Evolutionary conservation across 2,888 invertebrate genomes (phyloP), one percentile per base, ranked within the genome.

Genomic region (Furcula furcula): DNA sequence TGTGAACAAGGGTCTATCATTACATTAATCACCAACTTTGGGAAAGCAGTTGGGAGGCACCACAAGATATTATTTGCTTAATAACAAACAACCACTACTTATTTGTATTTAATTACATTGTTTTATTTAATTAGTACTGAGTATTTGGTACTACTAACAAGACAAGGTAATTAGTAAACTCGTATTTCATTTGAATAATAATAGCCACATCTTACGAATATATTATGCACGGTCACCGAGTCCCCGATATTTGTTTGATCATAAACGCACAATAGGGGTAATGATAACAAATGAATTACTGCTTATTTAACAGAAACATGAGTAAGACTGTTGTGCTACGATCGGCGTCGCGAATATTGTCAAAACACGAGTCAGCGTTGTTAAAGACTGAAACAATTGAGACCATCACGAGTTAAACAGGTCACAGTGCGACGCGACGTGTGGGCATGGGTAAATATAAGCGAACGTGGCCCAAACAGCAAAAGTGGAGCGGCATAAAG

Each of bases 321-420:
- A 43, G 49, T 48, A 49, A 45, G 54, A 37, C 21, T 29, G 13
- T 36, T 32, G 40, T 43, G 42, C 31, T 45, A 48, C 54, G 40
- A 35, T 40, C 46, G n/a, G n/a, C n/a, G 36, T 53, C 29, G 57
- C 53, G 46, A 67, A 65, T 79, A 79, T 79, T 80, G 68, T 69
- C 72, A 77, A 76, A 80, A 82, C 77, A 80, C 46, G 43, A 53
- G 41, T 53, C 54, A 64, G 46, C 53, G 40, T 45, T 59, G 53
- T 47, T 57, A 49, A 57, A 60, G 60, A 55, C 58, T 64, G 58
- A 72, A 76, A 71, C 71, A 76, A 75, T 74, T 73, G 66, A 61
- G 51, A 37, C 40, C 52, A 55, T 48, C 52, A 52, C 29, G 41
- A 47, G 53, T 59, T 60, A 69, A 73, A 66, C 65, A 57, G 75